Base-by-base conservation (phyloP, 2,797 vertebrate species). In the Trachops cirrhosus region DNA sequence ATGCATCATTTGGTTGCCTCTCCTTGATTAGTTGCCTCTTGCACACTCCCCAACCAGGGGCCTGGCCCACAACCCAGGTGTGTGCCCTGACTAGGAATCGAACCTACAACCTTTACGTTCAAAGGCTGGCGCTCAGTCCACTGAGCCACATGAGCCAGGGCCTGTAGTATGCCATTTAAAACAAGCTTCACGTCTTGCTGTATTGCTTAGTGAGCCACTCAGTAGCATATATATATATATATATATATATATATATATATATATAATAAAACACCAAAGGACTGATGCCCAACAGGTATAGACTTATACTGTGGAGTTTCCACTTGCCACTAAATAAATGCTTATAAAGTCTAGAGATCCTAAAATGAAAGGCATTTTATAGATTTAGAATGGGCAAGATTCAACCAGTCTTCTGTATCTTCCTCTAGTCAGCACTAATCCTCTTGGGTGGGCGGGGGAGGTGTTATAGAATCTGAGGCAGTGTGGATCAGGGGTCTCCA, bases 321-420 rank as follows among this genome's bases (percentile, higher is more conserved):
- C 84, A 94, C 91, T 97, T 97, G 84, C 86, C 80, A 34, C 82
- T 93, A 96, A 96, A 86, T 97, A 96, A 93, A 90, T 44, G 50
- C 91, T 94, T 94, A 50, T 97, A 89, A 95, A 97, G 37, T 86
- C 57, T 67, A 85, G 34, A 67, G 74, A 89, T 62, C 74, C 54
- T 92, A 71, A 95, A 84, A 95, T 96, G 83, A 95, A 97, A 97
- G 92, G 74, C 71, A 91, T 93, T 95, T 93, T 96, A 80, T 87
- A 93, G 86, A 87, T 95, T 96, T 95, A 68, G 97, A 95, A 82
- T 94, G 54, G 93, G 62, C 91, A 97, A 96, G 95, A 96, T 93
- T 57, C 73, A 97, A 48, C 95, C 37, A 88, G 92, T 83, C 39
- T 62, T 68, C 71, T 93, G 15, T 93, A 57, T 92, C 78, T 19